Base-by-base conservation (phyloP, 2,888 invertebrate genomes). In the Bruchidius siliquastri region DNA sequence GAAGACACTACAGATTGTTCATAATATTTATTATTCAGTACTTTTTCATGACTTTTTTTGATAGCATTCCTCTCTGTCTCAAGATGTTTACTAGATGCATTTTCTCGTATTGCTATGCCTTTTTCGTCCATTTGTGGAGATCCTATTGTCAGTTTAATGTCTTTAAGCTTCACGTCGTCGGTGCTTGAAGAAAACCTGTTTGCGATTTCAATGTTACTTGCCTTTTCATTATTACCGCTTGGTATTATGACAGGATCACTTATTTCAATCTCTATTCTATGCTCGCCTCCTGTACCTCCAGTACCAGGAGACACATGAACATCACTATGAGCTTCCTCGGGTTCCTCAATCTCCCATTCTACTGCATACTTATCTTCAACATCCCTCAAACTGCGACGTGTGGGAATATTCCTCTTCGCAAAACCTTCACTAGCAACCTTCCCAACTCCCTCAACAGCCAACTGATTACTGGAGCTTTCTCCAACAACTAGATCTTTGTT, bases 401-500 rank as follows among this genome's bases (percentile, higher is more conserved):
- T 49, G 3, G 49, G 49, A 13, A 18, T 13, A 49, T 49, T 49
- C 18, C 18, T 49, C 49, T 49, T 49, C 18, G 18, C 49, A 49
- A 18, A 49, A 13, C 49, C 49, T 8, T 49, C 49, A 13, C 18
- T 13, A 49, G 49, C 18, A 8, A 13, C 1, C 18, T 49, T 49
- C 18, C 13, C 49, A 8, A 49, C 18, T 8, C 18, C 18, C 3
- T 6, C 30, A 30, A 30, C 30, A 30, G n/a, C n/a, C n/a, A n/a
- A n/a, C n/a, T n/a, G n/a, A 8, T 49, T 49, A 13, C 49, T 49
- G 18, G 49, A 49, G 18, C 49, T 49, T 18, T 13, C 49, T 1
- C 18, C 49, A 49, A 20, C 68, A 10, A 30, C 70, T 22, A 79
- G 70, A 66, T 78, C 74, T 4, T 78, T 74, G 68, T 80, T 77